These are phyloP conservation scores for Cheumatopsyche charites DNA, from an alignment of 1,140 invertebrate genomes.

Conservation along the genomic window DNA sequence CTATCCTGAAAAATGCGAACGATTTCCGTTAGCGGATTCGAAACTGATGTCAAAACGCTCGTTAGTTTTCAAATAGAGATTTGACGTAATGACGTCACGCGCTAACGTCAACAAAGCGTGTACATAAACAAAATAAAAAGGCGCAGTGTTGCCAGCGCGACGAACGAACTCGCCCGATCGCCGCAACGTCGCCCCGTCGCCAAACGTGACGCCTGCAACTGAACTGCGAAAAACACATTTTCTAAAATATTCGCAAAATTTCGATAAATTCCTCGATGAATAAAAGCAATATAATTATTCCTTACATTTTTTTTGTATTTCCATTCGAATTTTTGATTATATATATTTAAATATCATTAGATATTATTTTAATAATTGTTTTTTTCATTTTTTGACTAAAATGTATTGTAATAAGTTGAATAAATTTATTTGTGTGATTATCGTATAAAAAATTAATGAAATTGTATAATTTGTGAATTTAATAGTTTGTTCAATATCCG, in stretches of 20 bases:
- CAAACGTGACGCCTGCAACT: not conserved
- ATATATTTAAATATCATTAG: too few relatives aligned
- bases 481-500: not conserved
- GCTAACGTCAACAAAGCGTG: slow-evolving; percentile 46
- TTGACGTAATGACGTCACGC: slow-evolving; percentile 39
- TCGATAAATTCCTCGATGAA: too few relatives aligned
- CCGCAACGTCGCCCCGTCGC: not conserved
- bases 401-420: too few relatives aligned
- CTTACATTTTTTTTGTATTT: too few relatives aligned
- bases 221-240: too few relatives aligned
- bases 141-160: slow-evolving; percentile 32
- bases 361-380: too few relatives aligned
- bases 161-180: not conserved
- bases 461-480: not conserved
- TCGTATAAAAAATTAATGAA: too few relatives aligned
- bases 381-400: too few relatives aligned
- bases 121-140: slow-evolving; percentile 46
- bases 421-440: too few relatives aligned
- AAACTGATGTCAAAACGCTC: not conserved
- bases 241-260: not conserved
- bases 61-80: slow-evolving; percentile 30
- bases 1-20: not conserved
- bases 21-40: not conserved
- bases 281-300: too few relatives aligned
- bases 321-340: too few relatives aligned